These are phyloP conservation scores for Diacarnus erythraeanus DNA, from an alignment of 37 sponge, comb jelly and placozoan species.

Conservation along the genomic window DNA sequence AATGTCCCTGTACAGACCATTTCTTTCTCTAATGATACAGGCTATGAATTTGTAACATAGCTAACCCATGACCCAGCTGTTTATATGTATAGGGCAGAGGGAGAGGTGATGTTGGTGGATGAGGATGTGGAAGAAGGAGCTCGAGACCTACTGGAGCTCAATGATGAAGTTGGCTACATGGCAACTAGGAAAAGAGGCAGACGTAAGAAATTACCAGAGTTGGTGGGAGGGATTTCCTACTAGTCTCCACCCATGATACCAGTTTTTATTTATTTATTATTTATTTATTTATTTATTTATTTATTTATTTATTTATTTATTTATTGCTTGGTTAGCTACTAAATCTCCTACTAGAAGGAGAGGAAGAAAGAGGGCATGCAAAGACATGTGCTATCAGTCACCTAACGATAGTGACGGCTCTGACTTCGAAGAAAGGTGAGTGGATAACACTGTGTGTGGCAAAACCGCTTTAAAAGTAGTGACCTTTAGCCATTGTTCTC, in stretches of 20 bases:
- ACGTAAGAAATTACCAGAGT: background rate
- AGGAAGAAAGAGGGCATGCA: constrained; percentile 4
- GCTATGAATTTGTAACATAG: too few species aligned
- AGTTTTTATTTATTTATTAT: background rate
- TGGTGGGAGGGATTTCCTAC: background rate
- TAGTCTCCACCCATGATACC: background rate
- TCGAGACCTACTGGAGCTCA: constrained; percentile 52
- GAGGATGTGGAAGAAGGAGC: constrained; percentile 69
- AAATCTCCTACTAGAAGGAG: background rate
- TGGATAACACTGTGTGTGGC: too few species aligned
- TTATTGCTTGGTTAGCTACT: background rate
- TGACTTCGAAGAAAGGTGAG: background rate
- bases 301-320: background rate
- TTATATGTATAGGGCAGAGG: background rate
- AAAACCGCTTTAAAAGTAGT: too few species aligned
- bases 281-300: background rate
- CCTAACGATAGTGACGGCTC: background rate
- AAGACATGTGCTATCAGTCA: constrained; percentile 6
- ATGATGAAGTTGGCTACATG: background rate
- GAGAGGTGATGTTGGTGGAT: constrained; percentile 28
- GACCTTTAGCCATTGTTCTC: too few species aligned
- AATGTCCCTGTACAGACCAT: background rate
- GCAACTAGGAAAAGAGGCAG: background rate
- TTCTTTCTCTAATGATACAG: too few species aligned
- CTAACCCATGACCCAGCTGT: too few species aligned